These are phyloP conservation scores for Bombus turneri DNA, from an alignment of 1,140 invertebrate species.

Conservation along the genomic window DNA sequence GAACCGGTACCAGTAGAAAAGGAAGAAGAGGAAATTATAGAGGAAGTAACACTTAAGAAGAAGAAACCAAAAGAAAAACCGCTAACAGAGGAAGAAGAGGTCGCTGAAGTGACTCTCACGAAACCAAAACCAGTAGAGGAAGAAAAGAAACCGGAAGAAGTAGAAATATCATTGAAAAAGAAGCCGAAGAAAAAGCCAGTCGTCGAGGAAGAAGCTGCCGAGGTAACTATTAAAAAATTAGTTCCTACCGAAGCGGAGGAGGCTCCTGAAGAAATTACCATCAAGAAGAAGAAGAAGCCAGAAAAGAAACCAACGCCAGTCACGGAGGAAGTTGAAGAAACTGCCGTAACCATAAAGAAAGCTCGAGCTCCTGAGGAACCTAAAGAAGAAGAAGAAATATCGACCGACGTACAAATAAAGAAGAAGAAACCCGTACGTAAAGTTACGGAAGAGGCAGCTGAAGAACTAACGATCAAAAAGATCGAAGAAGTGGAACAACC, in stretches of 20 bases:
- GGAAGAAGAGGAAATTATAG: constrained; percentile 63
- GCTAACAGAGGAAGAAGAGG: constrained; percentile 83
- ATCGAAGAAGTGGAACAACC: constrained; percentile 67
- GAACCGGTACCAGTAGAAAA: constrained; percentile 70
- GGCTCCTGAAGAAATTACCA: constrained; percentile 66
- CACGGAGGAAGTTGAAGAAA: constrained; percentile 80
- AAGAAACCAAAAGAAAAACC: constrained; percentile 76
- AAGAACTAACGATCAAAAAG: constrained; percentile 76
- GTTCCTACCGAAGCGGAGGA: constrained; percentile 41
- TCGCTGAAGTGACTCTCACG: constrained; percentile 60
- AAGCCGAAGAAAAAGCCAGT: constrained; percentile 71
- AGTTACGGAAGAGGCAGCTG: constrained; percentile 74
- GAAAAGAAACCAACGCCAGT: constrained; percentile 61
- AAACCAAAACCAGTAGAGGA: constrained; percentile 71
- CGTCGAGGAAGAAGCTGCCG: constrained; percentile 67
- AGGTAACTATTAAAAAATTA: constrained; percentile 60
- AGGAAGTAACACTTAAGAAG: constrained; percentile 57
- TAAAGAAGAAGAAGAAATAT: constrained; percentile 56
- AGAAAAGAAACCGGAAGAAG: constrained; percentile 71
- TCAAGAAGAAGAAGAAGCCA: constrained; percentile 71
- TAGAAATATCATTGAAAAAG: constrained; percentile 68
- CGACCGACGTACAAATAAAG: constrained; percentile 51
- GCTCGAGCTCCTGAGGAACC: constrained; percentile 62
- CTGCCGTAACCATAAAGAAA: constrained; percentile 74
- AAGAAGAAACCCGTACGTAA: constrained; percentile 60